These are phyloP conservation scores for Drosophila anomelani DNA, from an alignment of 2,888 invertebrate genomes.

Conservation along the genomic window DNA sequence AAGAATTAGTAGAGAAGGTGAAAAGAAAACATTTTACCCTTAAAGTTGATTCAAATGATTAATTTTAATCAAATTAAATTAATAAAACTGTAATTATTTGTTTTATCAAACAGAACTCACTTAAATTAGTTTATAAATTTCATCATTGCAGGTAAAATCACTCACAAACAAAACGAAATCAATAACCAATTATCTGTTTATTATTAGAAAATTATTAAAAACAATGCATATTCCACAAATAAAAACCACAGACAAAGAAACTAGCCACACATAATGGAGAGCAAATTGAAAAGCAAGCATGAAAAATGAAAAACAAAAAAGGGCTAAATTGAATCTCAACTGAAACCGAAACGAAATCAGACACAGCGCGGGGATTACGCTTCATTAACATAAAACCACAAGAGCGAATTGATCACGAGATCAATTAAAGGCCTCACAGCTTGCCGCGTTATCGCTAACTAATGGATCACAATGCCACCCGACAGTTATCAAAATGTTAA, in stretches of 20 bases:
- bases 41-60: background rate
- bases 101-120: too few relatives aligned
- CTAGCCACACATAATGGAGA: conserved; percentile 33
- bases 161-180: conserved; percentile 4
- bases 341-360: conserved; percentile 37
- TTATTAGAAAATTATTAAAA: conserved; percentile 24
- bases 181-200: conserved; percentile 33
- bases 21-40: background rate
- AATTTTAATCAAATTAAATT: background rate
- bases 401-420: conserved; percentile 38
- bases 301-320: conserved; percentile 44
- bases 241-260: conserved; percentile 25
- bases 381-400: conserved; percentile 53
- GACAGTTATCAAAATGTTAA: conserved; percentile 59
- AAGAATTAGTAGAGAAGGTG: background rate
- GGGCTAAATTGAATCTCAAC: conserved; percentile 8
- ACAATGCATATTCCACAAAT: background rate
- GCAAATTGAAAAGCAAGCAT: conserved; percentile 47
- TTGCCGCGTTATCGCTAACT: conserved; percentile 43
- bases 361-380: conserved; percentile 35
- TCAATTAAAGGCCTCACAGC: conserved; percentile 38
- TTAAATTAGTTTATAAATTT: too few relatives aligned
- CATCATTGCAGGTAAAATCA: background rate
- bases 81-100: too few relatives aligned
- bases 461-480: conserved; percentile 42